Percentiles rank a stretch among this genome's conserved stretches.
phyloP scores from a whole-genome alignment of 2,888 invertebrate genomes.

The Lissocephala sabroskyi region DNA sequence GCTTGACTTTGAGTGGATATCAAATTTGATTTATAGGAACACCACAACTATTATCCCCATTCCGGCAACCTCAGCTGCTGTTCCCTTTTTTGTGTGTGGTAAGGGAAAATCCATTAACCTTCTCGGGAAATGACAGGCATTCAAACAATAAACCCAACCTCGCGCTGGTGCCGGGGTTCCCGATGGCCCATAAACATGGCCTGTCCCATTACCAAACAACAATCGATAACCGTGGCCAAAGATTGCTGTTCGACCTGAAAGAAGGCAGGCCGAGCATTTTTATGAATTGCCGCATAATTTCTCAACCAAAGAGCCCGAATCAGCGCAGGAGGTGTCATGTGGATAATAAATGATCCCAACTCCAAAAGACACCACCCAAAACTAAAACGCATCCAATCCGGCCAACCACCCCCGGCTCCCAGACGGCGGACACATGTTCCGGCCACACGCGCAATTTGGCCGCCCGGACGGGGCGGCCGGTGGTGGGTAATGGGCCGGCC shows the following conservation, averaged over 20 bases:
- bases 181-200: background rate
- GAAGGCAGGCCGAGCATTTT: slow-evolving; percentile 29
- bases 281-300: slow-evolving; percentile 63
- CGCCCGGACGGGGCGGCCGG: slow-evolving; percentile 1
- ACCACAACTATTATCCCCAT: too few relatives aligned
- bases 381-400: too few relatives aligned
- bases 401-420: background rate
- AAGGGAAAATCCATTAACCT: slow-evolving; percentile 20
- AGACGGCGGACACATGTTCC: slow-evolving; percentile 36
- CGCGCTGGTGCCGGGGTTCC: slow-evolving; percentile 10
- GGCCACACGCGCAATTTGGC: slow-evolving; percentile 49
- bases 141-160: slow-evolving; percentile 21
- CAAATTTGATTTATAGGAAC: too few relatives aligned
- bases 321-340: slow-evolving; percentile 53
- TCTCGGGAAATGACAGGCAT: slow-evolving; percentile 15
- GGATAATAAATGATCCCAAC: slow-evolving; percentile 55
- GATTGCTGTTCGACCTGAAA: slow-evolving; percentile 35
- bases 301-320: slow-evolving; percentile 20
- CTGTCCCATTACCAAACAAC: slow-evolving; percentile 5
- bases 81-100: too few relatives aligned
- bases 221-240: slow-evolving; percentile 43
- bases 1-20: too few relatives aligned
- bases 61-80: too few relatives aligned
- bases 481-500: background rate
- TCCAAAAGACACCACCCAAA: too few relatives aligned